Percentiles rank a stretch among this genome's conserved stretches.
Evolutionary conservation across 2,797 vertebrate genomes (phyloP).

Genomic region (Gadopsis bispinosus): DNA sequence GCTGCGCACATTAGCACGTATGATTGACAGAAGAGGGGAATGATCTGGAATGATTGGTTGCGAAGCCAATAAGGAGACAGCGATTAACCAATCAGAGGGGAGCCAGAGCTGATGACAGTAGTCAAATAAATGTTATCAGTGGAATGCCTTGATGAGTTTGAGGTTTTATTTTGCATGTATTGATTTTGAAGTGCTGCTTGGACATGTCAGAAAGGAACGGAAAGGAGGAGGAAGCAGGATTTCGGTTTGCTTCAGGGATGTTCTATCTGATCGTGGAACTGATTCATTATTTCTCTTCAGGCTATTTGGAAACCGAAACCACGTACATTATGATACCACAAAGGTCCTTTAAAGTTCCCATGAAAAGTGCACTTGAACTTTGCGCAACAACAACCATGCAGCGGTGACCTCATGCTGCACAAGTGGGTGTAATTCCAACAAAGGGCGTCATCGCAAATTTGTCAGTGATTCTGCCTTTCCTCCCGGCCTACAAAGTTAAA

Average conservation of each 20-base stretch:
- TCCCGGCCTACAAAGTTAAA: neutral
- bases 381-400: neutral
- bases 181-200: conserved; percentile 46
- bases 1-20: conserved; percentile 52
- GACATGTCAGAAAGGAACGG: neutral
- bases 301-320: neutral
- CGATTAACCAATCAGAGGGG: conserved; percentile 67
- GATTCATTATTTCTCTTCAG: neutral
- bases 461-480: neutral
- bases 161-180: conserved; percentile 26
- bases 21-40: conserved; percentile 70
- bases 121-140: conserved; percentile 49
- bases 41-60: conserved; percentile 43
- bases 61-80: conserved; percentile 33
- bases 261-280: neutral
- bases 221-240: neutral
- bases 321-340: neutral
- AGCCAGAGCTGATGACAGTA: conserved; percentile 43
- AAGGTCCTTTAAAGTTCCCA: too few species aligned
- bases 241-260: neutral
- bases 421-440: too few species aligned
- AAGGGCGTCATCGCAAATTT: neutral
- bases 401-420: too few species aligned
- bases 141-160: conserved; percentile 34
- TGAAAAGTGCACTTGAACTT: too few species aligned